These are phyloP conservation scores for Pelusios castaneus DNA, from an alignment of 2,113 vertebrate species.

Conservation along the genomic window DNA sequence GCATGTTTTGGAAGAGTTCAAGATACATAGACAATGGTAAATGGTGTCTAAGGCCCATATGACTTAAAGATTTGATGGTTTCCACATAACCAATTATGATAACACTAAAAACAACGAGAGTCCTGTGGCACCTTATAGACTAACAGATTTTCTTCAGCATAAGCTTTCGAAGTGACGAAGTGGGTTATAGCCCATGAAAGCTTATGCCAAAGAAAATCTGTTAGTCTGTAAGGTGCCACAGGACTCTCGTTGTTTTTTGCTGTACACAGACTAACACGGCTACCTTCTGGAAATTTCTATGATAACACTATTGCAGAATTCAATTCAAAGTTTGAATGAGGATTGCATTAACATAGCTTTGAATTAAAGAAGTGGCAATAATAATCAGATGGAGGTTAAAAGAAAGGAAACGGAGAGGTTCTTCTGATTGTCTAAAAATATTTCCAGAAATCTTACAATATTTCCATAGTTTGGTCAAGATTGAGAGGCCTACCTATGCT, in stretches of 20 bases:
- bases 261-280: too few species aligned
- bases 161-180: too few species aligned
- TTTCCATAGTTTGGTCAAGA: not conserved
- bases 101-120: too few species aligned
- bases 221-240: too few species aligned
- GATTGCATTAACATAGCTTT: not conserved
- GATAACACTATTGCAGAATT: not conserved
- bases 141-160: too few species aligned
- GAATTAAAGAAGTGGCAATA: not conserved
- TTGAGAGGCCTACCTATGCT: not conserved
- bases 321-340: not conserved
- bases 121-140: too few species aligned
- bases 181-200: too few species aligned
- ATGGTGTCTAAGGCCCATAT: constrained; percentile 2
- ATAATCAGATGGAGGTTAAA: not conserved
- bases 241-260: too few species aligned
- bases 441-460: not conserved
- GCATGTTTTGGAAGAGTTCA: constrained; percentile 8
- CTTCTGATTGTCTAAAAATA: constrained; percentile 1
- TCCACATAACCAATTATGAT: constrained; percentile 11
- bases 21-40: not conserved
- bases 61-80: not conserved
- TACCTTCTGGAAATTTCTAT: too few species aligned
- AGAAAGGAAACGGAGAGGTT: not conserved
- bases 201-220: too few species aligned